phyloP scores from a whole-genome alignment of 1,140 invertebrate species.

The Brachionus manjavacas region DNA sequence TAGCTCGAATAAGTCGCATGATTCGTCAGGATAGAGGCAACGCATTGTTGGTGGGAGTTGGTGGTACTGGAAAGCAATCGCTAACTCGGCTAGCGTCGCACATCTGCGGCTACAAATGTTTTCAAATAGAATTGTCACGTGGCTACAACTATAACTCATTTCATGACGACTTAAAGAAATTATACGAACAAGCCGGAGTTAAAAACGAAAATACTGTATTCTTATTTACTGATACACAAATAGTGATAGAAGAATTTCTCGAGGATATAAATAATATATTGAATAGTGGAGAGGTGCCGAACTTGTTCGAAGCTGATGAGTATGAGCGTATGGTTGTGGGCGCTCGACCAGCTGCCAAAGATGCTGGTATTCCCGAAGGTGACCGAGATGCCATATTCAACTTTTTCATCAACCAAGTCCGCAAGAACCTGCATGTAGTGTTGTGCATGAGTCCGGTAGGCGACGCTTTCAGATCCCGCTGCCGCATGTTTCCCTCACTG shows the following conservation, averaged over 20 bases:
- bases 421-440: conserved; percentile 58
- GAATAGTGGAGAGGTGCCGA: conserved; percentile 58
- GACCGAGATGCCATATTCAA: conserved; percentile 71
- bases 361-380: conserved; percentile 65
- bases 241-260: conserved; percentile 73
- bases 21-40: conserved; percentile 57
- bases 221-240: conserved; percentile 59
- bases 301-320: conserved; percentile 68
- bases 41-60: conserved; percentile 58
- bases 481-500: conserved; percentile 59
- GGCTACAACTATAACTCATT: conserved; percentile 74
- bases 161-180: conserved; percentile 70
- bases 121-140: conserved; percentile 76
- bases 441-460: conserved; percentile 62
- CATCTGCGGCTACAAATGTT: conserved; percentile 64
- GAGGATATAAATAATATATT: conserved; percentile 82
- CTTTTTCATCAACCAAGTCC: conserved; percentile 58
- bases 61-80: conserved; percentile 59
- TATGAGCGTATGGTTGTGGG: conserved; percentile 74
- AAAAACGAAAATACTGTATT: conserved; percentile 57
- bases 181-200: conserved; percentile 61
- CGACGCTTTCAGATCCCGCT: conserved; percentile 69
- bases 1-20: conserved; percentile 56
- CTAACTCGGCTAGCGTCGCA: conserved; percentile 56
- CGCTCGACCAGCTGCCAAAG: conserved; percentile 65